Evolutionary conservation across 1,140 invertebrate species (phyloP), one percentile per base, ranked within the genome.

Genomic region (Dendrolimus punctatus): DNA sequence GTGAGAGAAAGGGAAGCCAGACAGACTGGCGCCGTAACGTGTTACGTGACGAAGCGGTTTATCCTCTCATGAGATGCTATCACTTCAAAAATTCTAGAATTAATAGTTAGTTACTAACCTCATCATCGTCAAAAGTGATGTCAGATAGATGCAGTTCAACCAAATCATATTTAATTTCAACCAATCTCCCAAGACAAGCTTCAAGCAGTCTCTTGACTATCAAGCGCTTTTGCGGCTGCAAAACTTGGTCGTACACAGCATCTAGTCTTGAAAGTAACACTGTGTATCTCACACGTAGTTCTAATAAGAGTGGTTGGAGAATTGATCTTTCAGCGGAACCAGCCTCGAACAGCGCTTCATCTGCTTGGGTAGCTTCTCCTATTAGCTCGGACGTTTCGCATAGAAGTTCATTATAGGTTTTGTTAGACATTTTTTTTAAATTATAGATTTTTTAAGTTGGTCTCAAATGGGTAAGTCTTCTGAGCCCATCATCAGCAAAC

Each of bases 201-300:
- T 98, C 95, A 0, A 98, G 76, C 2, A 97, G 74, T 59, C 93
- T 92, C 46, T 92, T 91, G 0, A 98, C 88, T 4, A 98, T 85
- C 39, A 93, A 70, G 44, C 96, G 87, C 76, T 98, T 98, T 80
- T 99, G 97, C 0, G 97, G 96, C 73, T 99, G 97, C 38, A 97
- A 89, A 53, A 97, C 91, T 86, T 96, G 96, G 73, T 98, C 96
- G 68, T 97, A 95, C 54, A 95, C 95, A 57, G 91, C 83, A 68
- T 95, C 92, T 6, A 99, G 71, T 57, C 91, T 91, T 53, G 94
- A 91, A 7, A 93, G 90, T 0, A 95, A 89, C 8, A 92, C 81
- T 4, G 96, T 93, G 68, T 98, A 98, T 51, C 93, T 92, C 0
- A 95, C 86, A 71, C 95, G 95, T 5, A 95, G 70, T 36, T 90